Base-by-base conservation (phyloP, 2,113 vertebrate genomes). In the Diglossa brunneiventris region DNA sequence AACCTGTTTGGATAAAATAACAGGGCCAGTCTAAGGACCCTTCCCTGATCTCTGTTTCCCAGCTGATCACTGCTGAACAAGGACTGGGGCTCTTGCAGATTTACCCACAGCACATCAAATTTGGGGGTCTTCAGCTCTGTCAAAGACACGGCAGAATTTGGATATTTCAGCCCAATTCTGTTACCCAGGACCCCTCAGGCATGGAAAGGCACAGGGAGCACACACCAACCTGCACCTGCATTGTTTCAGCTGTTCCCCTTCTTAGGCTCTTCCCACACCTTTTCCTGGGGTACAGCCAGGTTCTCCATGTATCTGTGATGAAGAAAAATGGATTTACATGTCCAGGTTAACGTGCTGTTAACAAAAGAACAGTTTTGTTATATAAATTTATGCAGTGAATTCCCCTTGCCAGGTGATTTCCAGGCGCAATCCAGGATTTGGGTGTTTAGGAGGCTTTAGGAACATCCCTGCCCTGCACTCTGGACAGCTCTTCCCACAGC, bases 311-410 rank as follows among this genome's bases (percentile, higher is more conserved):
- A 11, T 9, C 52, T 68, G 39, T 7, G 47, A 22, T 4, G n/a
- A 59, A 69, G 11, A 56, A 11, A 64, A 66, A 16, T 19, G 33
- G 41, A 42, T 26, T 47, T 49, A 21, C 41, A 23, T 0, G 4
- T 1, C 39, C 26, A 23, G 23, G 27, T 58, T 17, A 6, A 30
- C 1, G 1, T 8, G 35, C 42, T 59, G 39, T 46, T 44, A 44
- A 44, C 42, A 44, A 44, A 44, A 67, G 53, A 33, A 7, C 3
- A 13, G 9, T 9, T 72, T 31, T 24, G 12, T 64, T 24, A 0
- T 0, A 24, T 1, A 9, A 17, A 11, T 35, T 11, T 26, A 11
- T 19, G 33, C 31, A 56, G 64, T 1, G 1, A 4, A 26, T 58
- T 44, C 37, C 49, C 53, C 59, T 41, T 41, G 58, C 9, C 19